Conservation (phyloP, 2,797 vertebrate species). For the Acanthornis magna region DNA sequence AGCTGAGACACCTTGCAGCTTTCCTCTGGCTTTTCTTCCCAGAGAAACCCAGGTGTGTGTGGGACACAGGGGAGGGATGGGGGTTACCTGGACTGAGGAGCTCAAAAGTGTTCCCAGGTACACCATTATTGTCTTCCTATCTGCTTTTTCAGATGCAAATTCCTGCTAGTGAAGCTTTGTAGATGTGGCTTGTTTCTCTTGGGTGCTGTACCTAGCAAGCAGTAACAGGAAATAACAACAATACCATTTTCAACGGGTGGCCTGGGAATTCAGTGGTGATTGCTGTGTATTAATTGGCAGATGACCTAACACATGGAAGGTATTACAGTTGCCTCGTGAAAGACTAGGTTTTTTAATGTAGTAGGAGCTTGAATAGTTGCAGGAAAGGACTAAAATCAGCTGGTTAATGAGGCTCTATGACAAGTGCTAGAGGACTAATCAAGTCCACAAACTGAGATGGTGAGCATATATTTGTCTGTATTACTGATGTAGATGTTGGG, state of each 20-base stretch:
- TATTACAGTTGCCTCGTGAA: neutral
- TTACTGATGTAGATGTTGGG: neutral
- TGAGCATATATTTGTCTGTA: neutral
- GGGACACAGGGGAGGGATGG: neutral
- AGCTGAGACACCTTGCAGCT: conserved; percentile 4
- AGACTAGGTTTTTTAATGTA: neutral
- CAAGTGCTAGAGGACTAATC: neutral
- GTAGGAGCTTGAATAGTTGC: neutral
- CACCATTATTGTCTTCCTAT: neutral
- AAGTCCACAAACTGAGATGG: neutral
- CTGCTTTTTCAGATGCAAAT: neutral
- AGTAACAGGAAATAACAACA: neutral
- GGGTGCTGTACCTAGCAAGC: neutral
- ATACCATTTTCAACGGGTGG: neutral
- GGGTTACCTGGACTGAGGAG: neutral
- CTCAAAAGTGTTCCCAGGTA: neutral
- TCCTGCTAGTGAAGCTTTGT: neutral
- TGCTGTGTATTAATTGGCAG: neutral
- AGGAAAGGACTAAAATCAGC: neutral
- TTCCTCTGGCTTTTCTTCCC: neutral
- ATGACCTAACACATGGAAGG: neutral
- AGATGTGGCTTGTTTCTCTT: neutral
- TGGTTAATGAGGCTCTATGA: neutral
- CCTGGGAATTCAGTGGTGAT: neutral
- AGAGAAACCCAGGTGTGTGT: conserved; percentile 44